A percentile compares a stretch with the other conserved stretches of the same genome.
phyloP scores from a whole-genome alignment of 2,888 invertebrate species.

The Biston stratarius region DNA sequence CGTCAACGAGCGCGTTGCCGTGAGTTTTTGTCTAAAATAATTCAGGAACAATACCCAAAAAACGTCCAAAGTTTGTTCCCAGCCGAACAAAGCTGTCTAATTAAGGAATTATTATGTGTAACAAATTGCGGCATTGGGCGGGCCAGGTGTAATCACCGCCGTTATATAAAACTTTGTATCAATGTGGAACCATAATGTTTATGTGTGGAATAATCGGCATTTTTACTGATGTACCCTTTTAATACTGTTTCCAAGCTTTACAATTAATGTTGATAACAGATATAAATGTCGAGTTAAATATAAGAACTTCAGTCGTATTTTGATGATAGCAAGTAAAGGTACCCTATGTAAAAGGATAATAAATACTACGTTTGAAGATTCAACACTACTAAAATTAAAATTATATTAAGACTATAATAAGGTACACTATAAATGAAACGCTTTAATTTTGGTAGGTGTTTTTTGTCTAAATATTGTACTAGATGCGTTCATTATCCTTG shows the following conservation, averaged over 20 bases:
- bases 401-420: no score
- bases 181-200: constrained; percentile 2
- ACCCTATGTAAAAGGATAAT: no score
- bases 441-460: no score
- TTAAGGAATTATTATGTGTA: constrained; percentile 40
- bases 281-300: not conserved
- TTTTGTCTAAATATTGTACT: no score
- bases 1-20: constrained; percentile 18
- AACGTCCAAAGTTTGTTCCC: constrained; percentile 39
- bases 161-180: constrained; percentile 12
- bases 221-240: not conserved
- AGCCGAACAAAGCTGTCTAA: constrained; percentile 41
- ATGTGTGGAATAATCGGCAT: not conserved
- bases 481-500: no score
- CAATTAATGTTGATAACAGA: not conserved
- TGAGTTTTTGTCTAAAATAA: constrained; percentile 41
- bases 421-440: no score
- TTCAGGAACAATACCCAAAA: constrained; percentile 38
- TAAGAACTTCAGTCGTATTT: no score
- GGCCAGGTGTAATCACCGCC: constrained; percentile 24
- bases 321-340: no score
- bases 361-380: no score
- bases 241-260: not conserved
- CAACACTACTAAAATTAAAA: no score
- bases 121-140: constrained; percentile 30